Conservation (phyloP, 2,888 invertebrate species). For the Scaptomyza reducta region DNA sequence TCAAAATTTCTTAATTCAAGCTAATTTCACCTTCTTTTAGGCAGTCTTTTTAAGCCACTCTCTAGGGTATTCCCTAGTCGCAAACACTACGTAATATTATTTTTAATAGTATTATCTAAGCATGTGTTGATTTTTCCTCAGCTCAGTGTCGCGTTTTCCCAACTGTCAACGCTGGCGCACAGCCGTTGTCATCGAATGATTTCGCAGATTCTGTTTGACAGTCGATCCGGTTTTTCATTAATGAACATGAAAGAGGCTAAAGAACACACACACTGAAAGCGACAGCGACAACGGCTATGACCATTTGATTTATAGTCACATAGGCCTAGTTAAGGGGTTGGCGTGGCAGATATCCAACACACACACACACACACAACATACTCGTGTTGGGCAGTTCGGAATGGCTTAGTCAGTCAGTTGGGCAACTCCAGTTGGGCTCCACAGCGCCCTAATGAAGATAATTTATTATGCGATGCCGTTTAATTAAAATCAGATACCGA, state of each 20-base stretch:
- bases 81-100: too few species aligned
- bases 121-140: conserved; percentile 79
- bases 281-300: conserved; percentile 40
- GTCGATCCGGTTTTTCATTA: conserved; percentile 78
- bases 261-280: conserved; percentile 68
- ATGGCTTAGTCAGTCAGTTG: conserved; percentile 41
- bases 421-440: conserved; percentile 22
- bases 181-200: conserved; percentile 64
- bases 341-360: conserved; percentile 3
- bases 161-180: conserved; percentile 70
- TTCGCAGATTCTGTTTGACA: conserved; percentile 78
- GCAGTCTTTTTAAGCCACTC: not conserved
- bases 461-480: conserved; percentile 85
- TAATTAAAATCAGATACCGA: conserved; percentile 84
- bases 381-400: conserved; percentile 22
- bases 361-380: not conserved
- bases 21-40: too few species aligned
- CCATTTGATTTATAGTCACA: conserved; percentile 61
- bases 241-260: conserved; percentile 62
- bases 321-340: conserved; percentile 37
- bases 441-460: conserved; percentile 82
- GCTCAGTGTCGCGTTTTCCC: conserved; percentile 65
- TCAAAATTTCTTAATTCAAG: too few species aligned
- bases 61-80: conserved; percentile 8
- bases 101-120: conserved; percentile 58